Percentiles rank a stretch among this genome's conserved stretches.
phyloP scores from a whole-genome alignment of 2,888 invertebrate species.

The Mayetiola destructor region DNA sequence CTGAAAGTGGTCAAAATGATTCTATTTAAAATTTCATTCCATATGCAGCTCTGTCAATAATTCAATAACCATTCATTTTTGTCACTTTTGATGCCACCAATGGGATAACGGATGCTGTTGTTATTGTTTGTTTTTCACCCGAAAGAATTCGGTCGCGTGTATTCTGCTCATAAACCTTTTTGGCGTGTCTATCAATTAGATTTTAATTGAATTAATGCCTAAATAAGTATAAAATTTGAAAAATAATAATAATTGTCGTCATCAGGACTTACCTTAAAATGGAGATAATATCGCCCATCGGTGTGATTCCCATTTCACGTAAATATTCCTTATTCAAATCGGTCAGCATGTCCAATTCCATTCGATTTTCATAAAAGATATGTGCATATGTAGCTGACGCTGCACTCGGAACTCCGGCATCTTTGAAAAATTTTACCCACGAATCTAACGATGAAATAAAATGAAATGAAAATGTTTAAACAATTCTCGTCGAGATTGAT shows the following conservation, averaged over 20 bases:
- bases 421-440: constrained; percentile 78
- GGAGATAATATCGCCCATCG: constrained; percentile 55
- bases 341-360: constrained; percentile 69
- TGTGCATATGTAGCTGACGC: constrained; percentile 72
- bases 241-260: background rate
- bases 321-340: constrained; percentile 78
- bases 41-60: background rate
- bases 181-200: constrained; percentile 38
- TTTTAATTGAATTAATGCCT: background rate
- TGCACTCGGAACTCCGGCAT: constrained; percentile 62
- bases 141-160: constrained; percentile 42
- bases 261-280: constrained; percentile 44
- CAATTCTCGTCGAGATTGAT: background rate
- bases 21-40: background rate
- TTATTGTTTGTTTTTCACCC: constrained; percentile 34
- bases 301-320: constrained; percentile 73
- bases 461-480: background rate
- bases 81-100: background rate
- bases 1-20: background rate
- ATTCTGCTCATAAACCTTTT: constrained; percentile 43
- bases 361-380: constrained; percentile 74
- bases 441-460: constrained; percentile 24
- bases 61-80: background rate
- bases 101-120: constrained; percentile 35
- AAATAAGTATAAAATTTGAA: background rate